Evolutionary conservation across 2,888 invertebrate genomes (phyloP).

Genomic region (Rhimphoctona megacephalus): DNA sequence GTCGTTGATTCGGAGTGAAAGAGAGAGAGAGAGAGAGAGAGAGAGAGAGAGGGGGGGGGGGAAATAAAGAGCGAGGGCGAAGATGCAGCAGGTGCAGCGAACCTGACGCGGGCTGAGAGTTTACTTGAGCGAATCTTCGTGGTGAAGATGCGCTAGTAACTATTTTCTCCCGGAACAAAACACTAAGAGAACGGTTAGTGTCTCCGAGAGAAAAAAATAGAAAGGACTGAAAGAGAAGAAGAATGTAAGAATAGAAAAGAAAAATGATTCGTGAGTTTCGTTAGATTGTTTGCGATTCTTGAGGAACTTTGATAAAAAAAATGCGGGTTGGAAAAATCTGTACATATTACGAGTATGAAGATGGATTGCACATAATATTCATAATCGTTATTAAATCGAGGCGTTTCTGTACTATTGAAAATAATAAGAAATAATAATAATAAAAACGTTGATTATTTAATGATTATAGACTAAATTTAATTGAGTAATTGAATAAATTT

Average conservation of each 20-base stretch:
- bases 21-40: background rate
- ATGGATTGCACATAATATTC: background rate
- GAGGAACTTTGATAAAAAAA: constrained; percentile 61
- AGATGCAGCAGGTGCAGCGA: constrained; percentile 59
- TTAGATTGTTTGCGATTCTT: constrained; percentile 51
- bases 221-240: constrained; percentile 25
- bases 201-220: constrained; percentile 44
- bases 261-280: constrained; percentile 61
- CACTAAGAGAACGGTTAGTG: constrained; percentile 55
- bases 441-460: background rate
- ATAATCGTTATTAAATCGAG: no score
- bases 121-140: constrained; percentile 64
- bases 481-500: background rate
- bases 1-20: constrained; percentile 14
- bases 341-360: no score
- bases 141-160: constrained; percentile 66
- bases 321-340: no score
- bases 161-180: constrained; percentile 73
- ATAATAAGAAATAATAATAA: no score
- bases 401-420: no score
- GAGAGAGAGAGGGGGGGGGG: background rate
- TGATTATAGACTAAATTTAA: background rate
- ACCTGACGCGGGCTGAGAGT: constrained; percentile 55
- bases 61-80: constrained; percentile 24
- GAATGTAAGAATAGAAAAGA: constrained; percentile 31